Evolutionary conservation across 2,113 vertebrate genomes (phyloP).

Genomic region (Pandion haliaetus): DNA sequence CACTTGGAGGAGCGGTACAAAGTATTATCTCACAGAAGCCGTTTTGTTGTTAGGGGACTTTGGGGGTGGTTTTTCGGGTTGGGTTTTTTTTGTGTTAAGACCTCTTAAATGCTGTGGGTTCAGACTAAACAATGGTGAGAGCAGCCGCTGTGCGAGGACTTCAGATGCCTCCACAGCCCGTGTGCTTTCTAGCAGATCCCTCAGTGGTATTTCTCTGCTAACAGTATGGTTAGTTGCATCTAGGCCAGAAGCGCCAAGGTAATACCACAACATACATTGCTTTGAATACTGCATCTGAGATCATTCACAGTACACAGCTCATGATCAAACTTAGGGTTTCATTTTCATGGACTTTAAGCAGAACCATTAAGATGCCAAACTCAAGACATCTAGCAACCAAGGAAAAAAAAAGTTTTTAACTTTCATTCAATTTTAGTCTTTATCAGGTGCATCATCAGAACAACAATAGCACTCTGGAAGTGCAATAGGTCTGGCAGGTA

Average conservation of each 20-base stretch:
- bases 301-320: background rate
- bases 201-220: fast-evolving
- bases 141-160: fast-evolving
- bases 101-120: background rate
- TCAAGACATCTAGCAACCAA: background rate
- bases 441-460: background rate
- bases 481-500: background rate
- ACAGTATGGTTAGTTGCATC: fast-evolving
- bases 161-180: fast-evolving
- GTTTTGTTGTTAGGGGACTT: background rate
- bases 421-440: background rate
- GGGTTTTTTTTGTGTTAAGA: too few species aligned
- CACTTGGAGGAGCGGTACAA: too few species aligned
- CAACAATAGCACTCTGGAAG: background rate
- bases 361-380: background rate
- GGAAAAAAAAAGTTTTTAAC: fast-evolving
- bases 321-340: background rate
- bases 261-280: fast-evolving
- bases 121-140: background rate
- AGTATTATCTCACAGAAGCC: fast-evolving
- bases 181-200: fast-evolving
- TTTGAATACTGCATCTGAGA: fast-evolving
- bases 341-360: background rate
- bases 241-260: too few species aligned
- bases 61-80: too few species aligned